Base-by-base conservation (phyloP, 2,797 vertebrate genomes). In the Sebastes nivosus region DNA sequence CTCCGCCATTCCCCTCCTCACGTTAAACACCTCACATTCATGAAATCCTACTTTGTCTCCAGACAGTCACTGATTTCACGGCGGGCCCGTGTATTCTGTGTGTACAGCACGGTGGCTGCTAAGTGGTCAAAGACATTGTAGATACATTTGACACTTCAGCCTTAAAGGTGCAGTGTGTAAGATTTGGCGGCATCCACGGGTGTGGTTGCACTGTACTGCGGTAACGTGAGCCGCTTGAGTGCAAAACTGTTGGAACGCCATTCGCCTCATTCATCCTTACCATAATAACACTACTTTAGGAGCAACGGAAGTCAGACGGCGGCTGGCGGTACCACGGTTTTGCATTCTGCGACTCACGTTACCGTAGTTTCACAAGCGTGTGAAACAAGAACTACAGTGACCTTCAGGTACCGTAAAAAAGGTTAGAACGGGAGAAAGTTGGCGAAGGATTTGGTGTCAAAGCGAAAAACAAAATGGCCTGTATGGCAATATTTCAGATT, bases 1-100 rank as follows among this genome's bases (percentile, higher is more conserved):
- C 84, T 77, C 81, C 10, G 4, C 82, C 72, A 68, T 85, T 72
- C 68, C 78, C 69, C 64, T 75, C 78, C 16, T 70, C 79, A 64
- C 30, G 32, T 75, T 66, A 52, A 68, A 55, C 54, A 46, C 73
- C 69, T 64, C 67, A 58, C 80, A 75, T 75, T 85, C 75, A 77
- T 59, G 32, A 72, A 87, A 80, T 34, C 61, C 46, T 29, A 7
- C 76, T 76, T 81, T 25, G 30, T 29, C 72, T 87, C 27, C 36
- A 63, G 55, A 66, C 73, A 59, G 55, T 34, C 34, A 24, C 38
- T 12, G 69, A 79, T 71, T 79, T 77, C 61, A n/a, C 12, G 2
- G 13, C 25, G 11, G 72, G 70, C 66, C 52, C 50, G 52, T 9
- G 5, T 65, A 1, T 30, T 64, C 27, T 55, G 29, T 22, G 16